Conservation (phyloP, 2,888 invertebrate species). For the Phyllotreta cruciferae region DNA sequence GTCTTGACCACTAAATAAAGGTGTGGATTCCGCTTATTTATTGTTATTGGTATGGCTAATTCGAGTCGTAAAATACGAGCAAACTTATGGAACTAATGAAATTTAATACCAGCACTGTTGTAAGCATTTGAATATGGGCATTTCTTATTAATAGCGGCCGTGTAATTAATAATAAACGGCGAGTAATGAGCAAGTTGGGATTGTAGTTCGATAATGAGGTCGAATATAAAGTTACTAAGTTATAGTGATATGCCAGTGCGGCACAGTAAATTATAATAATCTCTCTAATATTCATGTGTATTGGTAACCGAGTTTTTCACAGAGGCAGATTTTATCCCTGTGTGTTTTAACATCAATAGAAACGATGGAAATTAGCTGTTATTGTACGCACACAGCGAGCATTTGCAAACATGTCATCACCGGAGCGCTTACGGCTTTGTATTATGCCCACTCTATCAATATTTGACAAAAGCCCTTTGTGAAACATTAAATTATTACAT, state of each 20-base stretch:
- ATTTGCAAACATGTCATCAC: conserved; percentile 49
- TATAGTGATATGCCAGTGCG: too few species aligned
- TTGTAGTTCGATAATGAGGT: too few species aligned
- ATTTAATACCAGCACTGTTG: not conserved
- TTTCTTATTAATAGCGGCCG: too few species aligned
- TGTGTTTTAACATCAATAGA: conserved; percentile 52
- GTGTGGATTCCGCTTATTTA: conserved; percentile 3
- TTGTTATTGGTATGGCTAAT: conserved; percentile 4
- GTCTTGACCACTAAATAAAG: conserved; percentile 7
- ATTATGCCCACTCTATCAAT: conserved; percentile 48
- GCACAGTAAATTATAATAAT: too few species aligned
- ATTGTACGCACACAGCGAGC: conserved; percentile 50
- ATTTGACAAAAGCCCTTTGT: conserved; percentile 55
- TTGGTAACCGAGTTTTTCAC: conserved; percentile 3
- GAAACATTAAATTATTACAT: conserved; percentile 46
- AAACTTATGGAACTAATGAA: conserved; percentile 2
- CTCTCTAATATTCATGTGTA: not conserved
- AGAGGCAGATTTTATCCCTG: conserved; percentile 21
- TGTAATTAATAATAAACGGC: too few species aligned
- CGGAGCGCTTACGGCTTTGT: conserved; percentile 42
- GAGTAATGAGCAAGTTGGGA: too few species aligned
- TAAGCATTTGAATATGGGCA: too few species aligned
- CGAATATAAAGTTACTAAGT: too few species aligned
- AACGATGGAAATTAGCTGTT: conserved; percentile 59
- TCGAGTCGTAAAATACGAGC: not conserved